Percentiles rank a stretch among this genome's conserved stretches.
Evolutionary conservation across 2,888 invertebrate species (phyloP).

Genomic region (Drosophila borealis): DNA sequence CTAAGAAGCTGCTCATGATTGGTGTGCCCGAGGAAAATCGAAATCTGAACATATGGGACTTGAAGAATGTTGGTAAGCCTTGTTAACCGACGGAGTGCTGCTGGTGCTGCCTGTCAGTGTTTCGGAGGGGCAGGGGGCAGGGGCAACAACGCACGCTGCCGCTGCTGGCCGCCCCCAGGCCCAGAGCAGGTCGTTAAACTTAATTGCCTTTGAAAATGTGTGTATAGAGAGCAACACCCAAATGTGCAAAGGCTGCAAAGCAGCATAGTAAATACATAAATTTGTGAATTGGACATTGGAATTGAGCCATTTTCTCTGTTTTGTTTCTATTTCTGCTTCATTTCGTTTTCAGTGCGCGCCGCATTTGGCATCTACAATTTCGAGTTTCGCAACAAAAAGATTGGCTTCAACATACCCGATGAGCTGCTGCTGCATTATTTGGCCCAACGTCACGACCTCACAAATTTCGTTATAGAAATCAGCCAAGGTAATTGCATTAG

Average conservation of each 20-base stretch:
- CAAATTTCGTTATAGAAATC: conserved; percentile 84
- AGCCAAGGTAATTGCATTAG: conserved; percentile 77
- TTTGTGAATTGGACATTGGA: conserved; percentile 48
- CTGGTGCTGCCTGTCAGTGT: background rate
- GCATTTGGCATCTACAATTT: conserved; percentile 82
- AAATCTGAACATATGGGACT: conserved; percentile 81
- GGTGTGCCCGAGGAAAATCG: conserved; percentile 77
- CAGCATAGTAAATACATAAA: conserved; percentile 28
- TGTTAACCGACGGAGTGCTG: conserved; percentile 19
- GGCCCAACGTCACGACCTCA: conserved; percentile 82
- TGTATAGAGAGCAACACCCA: conserved; percentile 33
- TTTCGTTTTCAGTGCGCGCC: conserved; percentile 71
- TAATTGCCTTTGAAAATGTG: conserved; percentile 56
- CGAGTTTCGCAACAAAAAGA: conserved; percentile 83
- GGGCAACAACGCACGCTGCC: conserved; percentile 40
- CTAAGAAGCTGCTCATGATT: conserved; percentile 82
- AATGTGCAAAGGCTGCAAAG: conserved; percentile 32
- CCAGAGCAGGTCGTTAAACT: conserved; percentile 66
- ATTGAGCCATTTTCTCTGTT: conserved; percentile 32
- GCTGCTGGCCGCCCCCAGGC: conserved; percentile 24
- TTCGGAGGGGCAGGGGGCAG: conserved; percentile 17
- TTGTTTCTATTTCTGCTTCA: conserved; percentile 13
- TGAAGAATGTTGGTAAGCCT: conserved; percentile 82
- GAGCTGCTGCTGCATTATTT: conserved; percentile 81
- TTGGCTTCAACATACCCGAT: conserved; percentile 83